Evolutionary conservation across 23 tunicate species (phyloP).

Genomic region (Aplidium turbinatum): DNA sequence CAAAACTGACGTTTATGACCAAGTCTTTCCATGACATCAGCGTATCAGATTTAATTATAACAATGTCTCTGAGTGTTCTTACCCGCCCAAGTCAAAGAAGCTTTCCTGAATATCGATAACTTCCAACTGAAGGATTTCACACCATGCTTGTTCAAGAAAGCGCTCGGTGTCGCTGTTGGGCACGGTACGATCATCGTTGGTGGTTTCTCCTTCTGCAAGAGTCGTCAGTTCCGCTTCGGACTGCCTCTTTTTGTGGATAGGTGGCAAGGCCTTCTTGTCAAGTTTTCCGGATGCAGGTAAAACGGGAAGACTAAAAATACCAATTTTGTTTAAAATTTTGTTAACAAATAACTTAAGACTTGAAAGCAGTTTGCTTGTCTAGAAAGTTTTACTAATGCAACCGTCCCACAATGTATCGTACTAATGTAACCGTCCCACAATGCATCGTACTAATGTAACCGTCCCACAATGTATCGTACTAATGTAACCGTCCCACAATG

Average conservation of each 20-base stretch:
- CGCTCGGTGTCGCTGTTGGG: conserved; percentile 70
- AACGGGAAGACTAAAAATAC: conserved; percentile 78
- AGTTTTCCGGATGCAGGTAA: conserved; percentile 79
- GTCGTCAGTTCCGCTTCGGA: background rate
- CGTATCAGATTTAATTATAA: no score
- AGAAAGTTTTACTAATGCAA: no score
- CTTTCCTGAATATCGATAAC: conserved; percentile 75
- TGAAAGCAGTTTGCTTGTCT: no score
- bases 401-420: no score
- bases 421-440: no score
- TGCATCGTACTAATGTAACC: no score
- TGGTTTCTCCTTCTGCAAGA: conserved; percentile 7
- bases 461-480: no score
- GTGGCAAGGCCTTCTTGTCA: conserved; percentile 87
- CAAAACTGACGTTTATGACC: no score
- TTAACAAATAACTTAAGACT: no score
- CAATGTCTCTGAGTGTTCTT: background rate
- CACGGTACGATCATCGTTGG: conserved; percentile 10
- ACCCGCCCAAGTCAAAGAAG: conserved; percentile 97
- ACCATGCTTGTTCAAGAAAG: conserved; percentile 66
- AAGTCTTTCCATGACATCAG: no score
- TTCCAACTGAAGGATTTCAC: conserved; percentile 70
- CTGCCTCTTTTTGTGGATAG: conserved; percentile 10
- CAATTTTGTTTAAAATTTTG: no score
- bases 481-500: no score